Evolutionary conservation across 2,888 invertebrate species (phyloP), one percentile per base, ranked within the genome.

Genomic region (Drosophila anceps): DNA sequence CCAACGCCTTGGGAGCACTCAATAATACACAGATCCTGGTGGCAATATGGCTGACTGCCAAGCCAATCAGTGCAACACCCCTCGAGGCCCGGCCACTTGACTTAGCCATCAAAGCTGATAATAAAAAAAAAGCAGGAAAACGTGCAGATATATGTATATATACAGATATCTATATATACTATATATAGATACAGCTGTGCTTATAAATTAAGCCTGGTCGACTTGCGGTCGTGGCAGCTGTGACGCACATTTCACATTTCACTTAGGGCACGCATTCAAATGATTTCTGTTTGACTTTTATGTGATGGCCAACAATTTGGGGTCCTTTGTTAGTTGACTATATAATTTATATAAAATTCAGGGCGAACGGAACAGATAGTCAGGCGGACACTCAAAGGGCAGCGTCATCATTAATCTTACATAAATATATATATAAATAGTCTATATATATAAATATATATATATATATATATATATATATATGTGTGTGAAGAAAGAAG

Each of bases 281-380:
- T 54, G 31, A 24, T 41, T 39, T 39, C 44, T 51, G 37, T 27
- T 60, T 48, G 29, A 31, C 43, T 67, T 55, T 51, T 39, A 37
- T 70, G 50, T 73, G 65, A 64, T 66, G 44, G 39, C 50, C 46
- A 48, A 35, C 50, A 63, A 59, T 51, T 70, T 67, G 55, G 41
- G 29, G 2, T 4, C 33, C 65, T 69, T 67, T 79, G 76, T 73
- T 69, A 54, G 60, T 39, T 57, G 51, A 39, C 69, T 69, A 59
- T 88, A 86, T 84, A 76, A 84, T 84, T 86, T 84, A 81, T 60
- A 75, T 69, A 80, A 78, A 81, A 86, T 78, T 88, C 65, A 53
- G 41, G 39, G 43, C 41, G 43, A 41, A 31, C 39, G 24, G 3
- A 18, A 27, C 20, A 65, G 41, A 27, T 12, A 46, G 53, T 31